phyloP scores from a whole-genome alignment of 2,888 invertebrate species.

The Tryphoninae sp. region DNA sequence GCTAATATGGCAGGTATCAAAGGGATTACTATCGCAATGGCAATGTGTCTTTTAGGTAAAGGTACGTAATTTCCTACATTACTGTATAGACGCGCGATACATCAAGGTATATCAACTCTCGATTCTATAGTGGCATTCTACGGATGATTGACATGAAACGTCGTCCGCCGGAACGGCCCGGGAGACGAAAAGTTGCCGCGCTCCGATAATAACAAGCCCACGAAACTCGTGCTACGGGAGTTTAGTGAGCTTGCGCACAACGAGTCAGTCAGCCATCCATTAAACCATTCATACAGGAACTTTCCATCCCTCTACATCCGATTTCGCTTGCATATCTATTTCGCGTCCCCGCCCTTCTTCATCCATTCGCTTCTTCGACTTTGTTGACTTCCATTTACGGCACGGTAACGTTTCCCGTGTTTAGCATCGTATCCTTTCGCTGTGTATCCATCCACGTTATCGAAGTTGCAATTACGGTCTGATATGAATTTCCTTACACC shows the following conservation, averaged over 20 bases:
- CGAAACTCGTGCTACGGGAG: not conserved
- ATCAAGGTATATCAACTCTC: conserved; percentile 21
- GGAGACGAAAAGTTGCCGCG: conserved; percentile 36
- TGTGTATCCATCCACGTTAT: conserved; percentile 16
- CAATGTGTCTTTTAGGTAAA: conserved; percentile 11
- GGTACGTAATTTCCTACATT: conserved; percentile 23
- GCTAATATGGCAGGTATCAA: too few relatives aligned
- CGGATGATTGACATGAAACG: conserved; percentile 48
- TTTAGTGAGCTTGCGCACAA: not conserved
- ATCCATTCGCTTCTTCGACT: not conserved
- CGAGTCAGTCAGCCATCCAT: not conserved
- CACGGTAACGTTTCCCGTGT: not conserved
- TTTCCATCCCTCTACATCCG: conserved; percentile 7
- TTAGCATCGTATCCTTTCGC: not conserved
- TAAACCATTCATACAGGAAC: not conserved
- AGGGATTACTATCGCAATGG: conserved; percentile 21
- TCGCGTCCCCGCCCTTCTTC: not conserved
- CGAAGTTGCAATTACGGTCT: conserved; percentile 40
- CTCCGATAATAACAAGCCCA: conserved; percentile 23
- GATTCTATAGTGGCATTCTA: conserved; percentile 22
- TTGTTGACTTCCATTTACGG: too few relatives aligned
- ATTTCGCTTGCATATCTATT: conserved; percentile 5
- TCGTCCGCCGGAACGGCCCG: not conserved
- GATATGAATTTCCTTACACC: conserved; percentile 20
- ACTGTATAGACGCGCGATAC: conserved; percentile 5